Evolutionary conservation across 30 jellyfish, hydroid and myxozoan species (phyloP).

Genomic region (Clytia hemisphaerica): DNA sequence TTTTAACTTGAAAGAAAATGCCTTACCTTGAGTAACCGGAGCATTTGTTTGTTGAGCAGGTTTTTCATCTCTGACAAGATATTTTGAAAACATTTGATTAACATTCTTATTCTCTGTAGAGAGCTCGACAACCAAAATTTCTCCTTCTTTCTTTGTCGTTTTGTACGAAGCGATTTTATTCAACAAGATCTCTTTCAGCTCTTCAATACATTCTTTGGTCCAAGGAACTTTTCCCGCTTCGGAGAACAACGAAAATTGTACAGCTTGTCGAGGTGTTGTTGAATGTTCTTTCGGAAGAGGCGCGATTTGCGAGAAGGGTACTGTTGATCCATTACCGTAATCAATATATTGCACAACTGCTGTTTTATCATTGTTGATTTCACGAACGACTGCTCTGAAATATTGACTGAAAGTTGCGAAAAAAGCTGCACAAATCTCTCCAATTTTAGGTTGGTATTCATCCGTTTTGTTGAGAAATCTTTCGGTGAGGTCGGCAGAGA

Average conservation of each 20-base stretch:
- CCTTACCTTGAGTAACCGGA: no score
- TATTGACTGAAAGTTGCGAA: conserved; percentile 47
- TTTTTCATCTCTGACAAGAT: background rate
- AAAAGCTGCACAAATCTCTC: conserved; percentile 73
- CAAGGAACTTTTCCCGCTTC: conserved; percentile 39
- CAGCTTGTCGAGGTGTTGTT: conserved; percentile 56
- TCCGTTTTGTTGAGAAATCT: background rate
- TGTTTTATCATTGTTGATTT: conserved; percentile 21
- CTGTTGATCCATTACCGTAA: conserved; percentile 53
- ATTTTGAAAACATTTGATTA: conserved; percentile 29
- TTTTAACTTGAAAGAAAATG: no score
- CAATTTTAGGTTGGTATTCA: conserved; percentile 34
- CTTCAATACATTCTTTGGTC: conserved; percentile 46
- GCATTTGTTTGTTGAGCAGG: background rate
- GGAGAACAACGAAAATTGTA: conserved; percentile 36
- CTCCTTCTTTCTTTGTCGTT: conserved; percentile 7
- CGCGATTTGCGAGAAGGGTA: conserved; percentile 38
- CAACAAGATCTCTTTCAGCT: conserved; percentile 28
- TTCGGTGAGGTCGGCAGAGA: conserved; percentile 18
- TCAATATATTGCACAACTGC: conserved; percentile 40
- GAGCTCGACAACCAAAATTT: conserved; percentile 17
- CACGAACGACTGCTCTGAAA: conserved; percentile 62
- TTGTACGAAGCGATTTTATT: conserved; percentile 11
- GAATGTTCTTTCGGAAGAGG: conserved; percentile 50
- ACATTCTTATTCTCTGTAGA: conserved; percentile 14